Base-by-base conservation (phyloP, 2,797 vertebrate genomes). In the Lepilemur ruficaudatus region DNA sequence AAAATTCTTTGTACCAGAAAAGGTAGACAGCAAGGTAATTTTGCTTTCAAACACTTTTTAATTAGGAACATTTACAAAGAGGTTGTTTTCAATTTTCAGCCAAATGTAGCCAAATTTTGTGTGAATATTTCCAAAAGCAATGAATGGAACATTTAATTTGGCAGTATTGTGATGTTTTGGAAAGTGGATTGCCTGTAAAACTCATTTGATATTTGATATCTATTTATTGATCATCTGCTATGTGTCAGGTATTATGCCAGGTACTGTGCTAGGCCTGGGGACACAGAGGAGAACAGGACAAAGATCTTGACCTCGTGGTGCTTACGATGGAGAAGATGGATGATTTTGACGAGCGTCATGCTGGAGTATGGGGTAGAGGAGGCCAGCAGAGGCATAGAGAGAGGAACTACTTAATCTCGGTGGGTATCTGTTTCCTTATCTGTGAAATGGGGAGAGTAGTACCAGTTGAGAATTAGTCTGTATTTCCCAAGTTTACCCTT, bases 71-170 rank as follows among this genome's bases (percentile, higher is more conserved):
- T 92, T 95, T 92, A 63, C 13, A 89, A 43, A 78, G 57, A 35
- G 25, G 76, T 35, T 81, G 43, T 83, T 94, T 92, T 93, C 41
- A 87, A 8, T 79, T 92, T 95, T n/a, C 43, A 89, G 67, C 38
- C 32, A 63, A 50, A 76, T 48, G 6, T 67, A 55, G 52, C 72
- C 25, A 91, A 79, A 81, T 41, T 46, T 50, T 70, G 28, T 95
- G 57, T 91, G 81, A 79, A 35, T 88, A 41, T 92, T 92, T 92
- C 80, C 48, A 91, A 89, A 95, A 79, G 0, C 25, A 25, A 69
- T 28, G 10, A 84, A 57, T 81, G 35, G 87, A 88, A 93, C 48
- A 86, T 65, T 83, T 88, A 69, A 92, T 72, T 35, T 91, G 55
- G 48, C 14, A 59, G 43, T 38, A 90, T 35, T 55, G 18, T 75